phyloP scores from a whole-genome alignment of 2,888 invertebrate species.

The Lepidocyrtoides sp. region DNA sequence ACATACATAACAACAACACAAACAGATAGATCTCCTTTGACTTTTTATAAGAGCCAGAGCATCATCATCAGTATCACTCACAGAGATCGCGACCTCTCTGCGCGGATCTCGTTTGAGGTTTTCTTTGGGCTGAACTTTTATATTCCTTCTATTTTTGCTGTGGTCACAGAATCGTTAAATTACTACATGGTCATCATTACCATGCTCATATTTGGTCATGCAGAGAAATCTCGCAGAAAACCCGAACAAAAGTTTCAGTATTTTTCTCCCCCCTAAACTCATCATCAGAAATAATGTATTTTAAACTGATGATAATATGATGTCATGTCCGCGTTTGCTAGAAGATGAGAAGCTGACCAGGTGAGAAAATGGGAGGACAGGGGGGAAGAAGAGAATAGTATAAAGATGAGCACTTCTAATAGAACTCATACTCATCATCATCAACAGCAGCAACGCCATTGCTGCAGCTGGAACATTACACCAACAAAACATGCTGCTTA shows the following conservation, averaged over 20 bases:
- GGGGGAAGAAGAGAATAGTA: background rate
- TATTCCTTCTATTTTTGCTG: background rate
- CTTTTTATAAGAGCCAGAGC: background rate
- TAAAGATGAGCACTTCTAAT: slow-evolving; percentile 17
- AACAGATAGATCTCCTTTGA: background rate
- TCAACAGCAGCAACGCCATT: slow-evolving; percentile 8
- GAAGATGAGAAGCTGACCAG: slow-evolving; percentile 72
- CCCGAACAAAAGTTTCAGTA: background rate
- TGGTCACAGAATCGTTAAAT: slow-evolving; percentile 44
- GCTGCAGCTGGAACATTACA: background rate
- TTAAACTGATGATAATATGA: background rate
- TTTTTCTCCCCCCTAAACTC: background rate
- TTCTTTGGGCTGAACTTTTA: background rate
- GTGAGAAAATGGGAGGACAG: slow-evolving; percentile 72
- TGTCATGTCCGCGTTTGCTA: background rate
- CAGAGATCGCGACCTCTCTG: slow-evolving; percentile 35
- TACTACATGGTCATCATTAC: slow-evolving; percentile 9
- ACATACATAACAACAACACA: background rate
- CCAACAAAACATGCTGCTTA: slow-evolving; percentile 13
- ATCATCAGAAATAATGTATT: background rate
- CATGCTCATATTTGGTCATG: slow-evolving; percentile 47
- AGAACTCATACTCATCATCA: slow-evolving; percentile 57
- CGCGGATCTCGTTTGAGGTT: slow-evolving; percentile 37
- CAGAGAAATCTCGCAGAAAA: slow-evolving; percentile 9
- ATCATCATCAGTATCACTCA: background rate